A percentile compares a stretch with the other conserved stretches of the same genome.
Evolutionary conservation across 2,113 vertebrate species (phyloP).

Genomic region (Saccopteryx leptura): DNA sequence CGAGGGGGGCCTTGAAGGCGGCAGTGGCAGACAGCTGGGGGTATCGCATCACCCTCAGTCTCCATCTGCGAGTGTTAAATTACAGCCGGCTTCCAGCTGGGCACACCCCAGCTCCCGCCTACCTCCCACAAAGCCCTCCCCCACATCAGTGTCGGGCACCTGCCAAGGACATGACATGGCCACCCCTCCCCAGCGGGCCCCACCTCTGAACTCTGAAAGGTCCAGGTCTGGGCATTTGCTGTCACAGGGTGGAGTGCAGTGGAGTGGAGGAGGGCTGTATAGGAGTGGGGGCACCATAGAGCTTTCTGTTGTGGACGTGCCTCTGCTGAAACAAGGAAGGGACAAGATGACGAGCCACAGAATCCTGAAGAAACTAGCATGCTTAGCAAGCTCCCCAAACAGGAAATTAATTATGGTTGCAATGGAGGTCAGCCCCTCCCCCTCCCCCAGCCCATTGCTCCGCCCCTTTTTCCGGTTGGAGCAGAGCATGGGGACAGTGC

Average conservation of each 20-base stretch:
- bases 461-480: not conserved
- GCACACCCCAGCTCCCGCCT: constrained; percentile 77
- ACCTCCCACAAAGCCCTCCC: constrained; percentile 77
- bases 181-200: not conserved
- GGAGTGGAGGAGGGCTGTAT: not conserved
- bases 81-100: constrained; percentile 87
- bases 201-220: constrained; percentile 34
- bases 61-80: constrained; percentile 87
- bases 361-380: constrained; percentile 65
- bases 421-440: fast-evolving
- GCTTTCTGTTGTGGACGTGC: constrained; percentile 55
- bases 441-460: not conserved
- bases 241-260: not conserved
- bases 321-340: constrained; percentile 48
- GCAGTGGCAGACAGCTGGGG: constrained; percentile 87
- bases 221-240: not conserved
- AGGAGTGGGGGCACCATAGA: not conserved
- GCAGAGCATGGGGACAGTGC: not conserved
- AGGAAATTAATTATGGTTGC: not conserved
- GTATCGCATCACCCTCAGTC: constrained; percentile 80
- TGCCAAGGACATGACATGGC: not conserved
- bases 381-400: constrained; percentile 66
- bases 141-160: not conserved
- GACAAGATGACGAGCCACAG: not conserved
- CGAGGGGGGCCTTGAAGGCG: constrained; percentile 71